These are phyloP conservation scores for Gasteruption jaculator DNA, from an alignment of 2,888 invertebrate species.

Conservation along the genomic window DNA sequence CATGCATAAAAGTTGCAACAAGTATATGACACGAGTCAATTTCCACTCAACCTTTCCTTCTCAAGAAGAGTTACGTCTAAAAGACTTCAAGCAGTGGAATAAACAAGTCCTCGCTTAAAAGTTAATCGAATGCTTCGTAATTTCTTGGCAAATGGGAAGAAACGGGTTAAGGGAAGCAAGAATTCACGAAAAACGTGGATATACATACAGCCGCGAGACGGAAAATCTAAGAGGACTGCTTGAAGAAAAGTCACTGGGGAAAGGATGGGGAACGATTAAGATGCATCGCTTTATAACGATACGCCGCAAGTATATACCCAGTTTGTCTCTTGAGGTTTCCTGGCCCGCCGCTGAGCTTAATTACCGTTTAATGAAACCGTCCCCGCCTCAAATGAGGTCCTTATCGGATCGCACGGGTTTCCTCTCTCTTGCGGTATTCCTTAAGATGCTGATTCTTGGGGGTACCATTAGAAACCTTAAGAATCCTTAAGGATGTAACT, in stretches of 20 bases:
- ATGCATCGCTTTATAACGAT: conserved; percentile 46
- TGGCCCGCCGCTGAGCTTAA: conserved; percentile 37
- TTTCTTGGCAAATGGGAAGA: conserved; percentile 32
- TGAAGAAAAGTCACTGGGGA: conserved; percentile 8
- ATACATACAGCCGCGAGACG: too few species aligned
- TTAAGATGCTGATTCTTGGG: too few species aligned
- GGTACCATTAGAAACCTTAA: too few species aligned
- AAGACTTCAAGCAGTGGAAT: too few species aligned
- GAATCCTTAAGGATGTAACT: too few species aligned
- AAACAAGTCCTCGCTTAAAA: conserved; percentile 37
- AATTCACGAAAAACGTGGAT: conserved; percentile 1
- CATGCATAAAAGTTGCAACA: too few species aligned
- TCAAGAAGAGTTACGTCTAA: too few species aligned
- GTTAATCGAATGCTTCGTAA: conserved; percentile 42
- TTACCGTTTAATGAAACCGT: conserved; percentile 48
- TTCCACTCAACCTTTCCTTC: too few species aligned
- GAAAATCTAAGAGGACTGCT: too few species aligned
- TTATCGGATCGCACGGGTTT: conserved; percentile 32
- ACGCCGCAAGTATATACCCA: conserved; percentile 26
- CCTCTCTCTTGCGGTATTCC: conserved; percentile 10
- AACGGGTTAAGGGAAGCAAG: conserved; percentile 10
- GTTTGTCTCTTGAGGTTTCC: conserved; percentile 19
- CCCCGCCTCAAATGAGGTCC: conserved; percentile 42
- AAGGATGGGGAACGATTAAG: conserved; percentile 34
- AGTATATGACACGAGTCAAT: too few species aligned